A percentile compares a stretch with the other conserved stretches of the same genome.
Evolutionary conservation across 2,797 vertebrate genomes (phyloP).

Genomic region (Galaxias olidus): DNA sequence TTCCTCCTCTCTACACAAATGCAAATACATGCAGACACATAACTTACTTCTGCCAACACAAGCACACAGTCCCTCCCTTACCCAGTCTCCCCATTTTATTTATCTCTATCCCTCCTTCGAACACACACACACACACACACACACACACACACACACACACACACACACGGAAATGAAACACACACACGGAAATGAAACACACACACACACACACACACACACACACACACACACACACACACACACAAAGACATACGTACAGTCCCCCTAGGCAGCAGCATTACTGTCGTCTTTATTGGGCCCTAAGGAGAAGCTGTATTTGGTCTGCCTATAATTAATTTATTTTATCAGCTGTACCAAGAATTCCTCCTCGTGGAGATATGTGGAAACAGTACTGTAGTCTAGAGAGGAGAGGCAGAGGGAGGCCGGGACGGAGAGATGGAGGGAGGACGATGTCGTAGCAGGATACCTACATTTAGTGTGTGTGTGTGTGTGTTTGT

Average conservation of each 20-base stretch:
- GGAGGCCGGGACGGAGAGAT: not conserved
- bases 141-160: too few species aligned
- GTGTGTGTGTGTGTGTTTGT: not conserved
- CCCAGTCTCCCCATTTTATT: too few species aligned
- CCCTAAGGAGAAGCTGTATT: constrained; percentile 5
- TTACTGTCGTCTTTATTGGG: constrained; percentile 13
- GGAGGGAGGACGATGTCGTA: not conserved
- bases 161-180: too few species aligned
- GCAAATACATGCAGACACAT: too few species aligned
- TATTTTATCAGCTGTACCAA: not conserved
- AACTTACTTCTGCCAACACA: too few species aligned
- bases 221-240: not conserved
- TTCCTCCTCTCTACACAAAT: not conserved
- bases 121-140: too few species aligned
- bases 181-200: too few species aligned
- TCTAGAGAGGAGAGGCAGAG: not conserved
- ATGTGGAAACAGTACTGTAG: not conserved
- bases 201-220: too few species aligned
- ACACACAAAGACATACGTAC: not conserved
- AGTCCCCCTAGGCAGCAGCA: not conserved
- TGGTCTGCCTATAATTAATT: constrained; percentile 14
- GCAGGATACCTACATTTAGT: not conserved
- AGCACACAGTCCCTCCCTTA: too few species aligned
- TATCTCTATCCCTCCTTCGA: not conserved
- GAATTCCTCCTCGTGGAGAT: not conserved